These are phyloP conservation scores for Anthoptus insignis DNA, from an alignment of 2,888 invertebrate species.

Conservation along the genomic window DNA sequence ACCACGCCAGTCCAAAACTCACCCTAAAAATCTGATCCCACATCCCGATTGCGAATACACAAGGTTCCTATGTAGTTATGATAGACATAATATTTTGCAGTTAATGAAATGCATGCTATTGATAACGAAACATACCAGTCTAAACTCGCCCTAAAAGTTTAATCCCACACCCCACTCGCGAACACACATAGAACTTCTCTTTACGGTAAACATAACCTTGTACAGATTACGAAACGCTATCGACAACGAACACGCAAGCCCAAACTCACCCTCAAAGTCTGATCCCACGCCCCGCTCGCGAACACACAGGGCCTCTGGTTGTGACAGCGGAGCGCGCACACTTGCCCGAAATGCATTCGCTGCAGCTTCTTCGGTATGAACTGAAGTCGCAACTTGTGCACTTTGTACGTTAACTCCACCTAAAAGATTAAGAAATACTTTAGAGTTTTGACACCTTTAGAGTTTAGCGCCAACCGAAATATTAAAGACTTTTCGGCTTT, in stretches of 20 bases:
- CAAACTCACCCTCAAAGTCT: constrained; percentile 80
- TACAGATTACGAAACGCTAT: not conserved
- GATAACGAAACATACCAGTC: no score
- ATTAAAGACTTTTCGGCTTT: no score
- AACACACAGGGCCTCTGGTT: constrained; percentile 71
- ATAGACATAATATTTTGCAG: no score
- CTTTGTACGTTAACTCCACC: constrained; percentile 69
- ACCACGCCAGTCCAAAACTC: no score
- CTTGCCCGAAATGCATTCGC: constrained; percentile 74
- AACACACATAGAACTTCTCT: no score
- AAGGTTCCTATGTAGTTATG: no score
- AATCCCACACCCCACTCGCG: no score
- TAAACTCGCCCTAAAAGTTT: no score
- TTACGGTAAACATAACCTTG: no score
- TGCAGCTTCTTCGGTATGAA: constrained; percentile 79
- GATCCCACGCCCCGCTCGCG: constrained; percentile 86
- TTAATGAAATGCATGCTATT: no score
- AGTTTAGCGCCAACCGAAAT: not conserved
- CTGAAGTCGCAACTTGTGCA: constrained; percentile 76
- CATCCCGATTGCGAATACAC: no score
- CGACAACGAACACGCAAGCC: not conserved
- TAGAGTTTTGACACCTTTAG: not conserved
- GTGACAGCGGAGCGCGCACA: constrained; percentile 81
- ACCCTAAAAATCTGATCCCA: no score
- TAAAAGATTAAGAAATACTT: constrained; percentile 50